A percentile compares a stretch with the other conserved stretches of the same genome.
Conservation (phyloP, 2,888 invertebrate species). For the Campoplex nolae region DNA sequence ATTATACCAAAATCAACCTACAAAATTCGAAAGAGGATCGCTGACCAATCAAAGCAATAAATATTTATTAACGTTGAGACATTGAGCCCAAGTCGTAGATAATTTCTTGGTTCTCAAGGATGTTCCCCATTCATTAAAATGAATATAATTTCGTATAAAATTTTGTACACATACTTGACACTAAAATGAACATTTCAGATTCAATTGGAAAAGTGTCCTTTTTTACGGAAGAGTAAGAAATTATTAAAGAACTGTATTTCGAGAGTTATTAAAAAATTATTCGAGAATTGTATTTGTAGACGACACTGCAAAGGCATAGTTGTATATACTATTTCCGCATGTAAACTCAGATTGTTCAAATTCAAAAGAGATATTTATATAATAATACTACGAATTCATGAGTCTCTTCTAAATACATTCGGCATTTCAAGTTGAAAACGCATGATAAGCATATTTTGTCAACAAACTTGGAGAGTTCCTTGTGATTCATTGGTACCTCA, state of each 20-base stretch:
- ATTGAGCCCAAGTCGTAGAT: too few relatives aligned
- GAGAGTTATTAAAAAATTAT: background rate
- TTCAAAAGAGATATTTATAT: background rate
- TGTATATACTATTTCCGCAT: background rate
- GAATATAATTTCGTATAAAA: too few relatives aligned
- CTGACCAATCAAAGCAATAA: too few relatives aligned
- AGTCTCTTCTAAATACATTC: background rate
- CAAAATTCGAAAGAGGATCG: too few relatives aligned
- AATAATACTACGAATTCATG: background rate
- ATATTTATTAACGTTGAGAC: too few relatives aligned
- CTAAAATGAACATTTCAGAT: background rate
- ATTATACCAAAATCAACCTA: too few relatives aligned
- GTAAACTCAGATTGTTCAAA: background rate
- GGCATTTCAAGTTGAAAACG: background rate
- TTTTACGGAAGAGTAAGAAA: background rate
- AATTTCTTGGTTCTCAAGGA: too few relatives aligned
- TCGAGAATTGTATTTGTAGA: background rate
- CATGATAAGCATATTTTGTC: slow-evolving; percentile 4
- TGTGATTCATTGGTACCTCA: background rate
- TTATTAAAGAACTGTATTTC: background rate
- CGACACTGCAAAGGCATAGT: background rate
- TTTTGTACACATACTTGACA: background rate
- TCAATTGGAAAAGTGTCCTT: background rate
- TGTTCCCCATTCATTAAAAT: too few relatives aligned
- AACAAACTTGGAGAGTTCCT: background rate